A percentile compares a stretch with the other conserved stretches of the same genome.
Evolutionary conservation across 2,888 invertebrate genomes (phyloP).

Genomic region (Ophioninae sp.): DNA sequence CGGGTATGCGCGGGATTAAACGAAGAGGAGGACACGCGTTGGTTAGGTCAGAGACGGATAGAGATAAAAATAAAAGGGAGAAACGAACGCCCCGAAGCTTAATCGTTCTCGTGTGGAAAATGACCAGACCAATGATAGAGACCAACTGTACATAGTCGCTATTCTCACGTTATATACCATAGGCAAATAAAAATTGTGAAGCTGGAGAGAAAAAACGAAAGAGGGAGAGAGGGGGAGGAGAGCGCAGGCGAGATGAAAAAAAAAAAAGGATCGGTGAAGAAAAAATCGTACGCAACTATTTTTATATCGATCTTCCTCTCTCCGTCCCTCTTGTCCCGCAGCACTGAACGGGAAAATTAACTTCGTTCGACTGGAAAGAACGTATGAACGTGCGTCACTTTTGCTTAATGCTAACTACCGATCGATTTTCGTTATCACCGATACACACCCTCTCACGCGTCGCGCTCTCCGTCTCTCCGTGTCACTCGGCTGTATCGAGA

Average conservation of each 20-base stretch:
- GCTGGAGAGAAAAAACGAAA: constrained; percentile 10
- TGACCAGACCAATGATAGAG: constrained; percentile 45
- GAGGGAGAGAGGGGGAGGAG: neutral
- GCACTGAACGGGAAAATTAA: constrained; percentile 66
- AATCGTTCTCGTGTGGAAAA: constrained; percentile 46
- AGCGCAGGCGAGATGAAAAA: neutral
- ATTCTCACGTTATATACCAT: neutral
- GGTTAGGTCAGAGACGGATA: neutral
- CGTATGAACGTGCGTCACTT: constrained; percentile 50
- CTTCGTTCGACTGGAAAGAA: constrained; percentile 67
- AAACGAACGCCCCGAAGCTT: constrained; percentile 22
- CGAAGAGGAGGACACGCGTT: neutral
- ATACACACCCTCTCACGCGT: constrained; percentile 18
- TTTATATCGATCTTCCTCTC: neutral
- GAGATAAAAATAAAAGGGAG: constrained; percentile 20
- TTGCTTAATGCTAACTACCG: constrained; percentile 48
- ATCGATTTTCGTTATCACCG: constrained; percentile 62
- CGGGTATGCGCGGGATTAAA: constrained; percentile 17
- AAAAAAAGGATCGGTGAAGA: constrained; percentile 23
- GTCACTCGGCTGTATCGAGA: constrained; percentile 67
- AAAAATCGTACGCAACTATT: constrained; percentile 27
- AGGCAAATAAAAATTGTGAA: constrained; percentile 9
- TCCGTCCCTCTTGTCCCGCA: constrained; percentile 9
- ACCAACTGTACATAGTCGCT: constrained; percentile 25
- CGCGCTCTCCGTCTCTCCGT: constrained; percentile 37